phyloP scores from a whole-genome alignment of 37 sponge, comb jelly and placozoan species.

The Spongilla lacustris region DNA sequence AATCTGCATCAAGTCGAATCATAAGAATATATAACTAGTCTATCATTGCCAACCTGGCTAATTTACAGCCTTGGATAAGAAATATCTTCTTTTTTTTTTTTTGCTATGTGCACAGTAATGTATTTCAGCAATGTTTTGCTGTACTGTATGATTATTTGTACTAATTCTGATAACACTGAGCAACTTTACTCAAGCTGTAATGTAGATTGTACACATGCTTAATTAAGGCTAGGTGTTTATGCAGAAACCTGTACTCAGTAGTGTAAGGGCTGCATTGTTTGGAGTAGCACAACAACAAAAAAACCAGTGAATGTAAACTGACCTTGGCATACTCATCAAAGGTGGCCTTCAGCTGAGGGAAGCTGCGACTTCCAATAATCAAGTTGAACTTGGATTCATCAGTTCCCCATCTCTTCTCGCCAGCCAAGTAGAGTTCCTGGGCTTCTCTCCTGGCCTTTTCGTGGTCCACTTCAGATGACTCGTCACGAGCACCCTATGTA shows the following conservation, averaged over 20 bases:
- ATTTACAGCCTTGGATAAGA: background rate
- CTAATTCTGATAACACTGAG: no score
- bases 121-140: no score
- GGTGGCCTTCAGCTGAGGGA: slow-evolving; percentile 90
- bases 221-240: no score
- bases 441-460: slow-evolving; percentile 93
- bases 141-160: no score
- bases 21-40: no score
- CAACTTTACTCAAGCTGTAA: no score
- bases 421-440: slow-evolving; percentile 89
- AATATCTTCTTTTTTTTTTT: no score
- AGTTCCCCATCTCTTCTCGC: slow-evolving; percentile 97
- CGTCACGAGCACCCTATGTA: slow-evolving; percentile 88
- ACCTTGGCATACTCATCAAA: slow-evolving; percentile 87
- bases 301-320: background rate
- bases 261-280: no score
- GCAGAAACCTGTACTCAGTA: no score
- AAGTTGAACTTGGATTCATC: slow-evolving; percentile 95
- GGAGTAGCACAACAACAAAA: no score
- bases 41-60: background rate
- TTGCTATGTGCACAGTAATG: no score
- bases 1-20: slow-evolving; percentile 28
- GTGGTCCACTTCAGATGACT: slow-evolving; percentile 73
- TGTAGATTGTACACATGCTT: no score
- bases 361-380: slow-evolving; percentile 86